Evolutionary conservation across 2,797 vertebrate species (phyloP).

Genomic region (Stomatorhinus walkeri): DNA sequence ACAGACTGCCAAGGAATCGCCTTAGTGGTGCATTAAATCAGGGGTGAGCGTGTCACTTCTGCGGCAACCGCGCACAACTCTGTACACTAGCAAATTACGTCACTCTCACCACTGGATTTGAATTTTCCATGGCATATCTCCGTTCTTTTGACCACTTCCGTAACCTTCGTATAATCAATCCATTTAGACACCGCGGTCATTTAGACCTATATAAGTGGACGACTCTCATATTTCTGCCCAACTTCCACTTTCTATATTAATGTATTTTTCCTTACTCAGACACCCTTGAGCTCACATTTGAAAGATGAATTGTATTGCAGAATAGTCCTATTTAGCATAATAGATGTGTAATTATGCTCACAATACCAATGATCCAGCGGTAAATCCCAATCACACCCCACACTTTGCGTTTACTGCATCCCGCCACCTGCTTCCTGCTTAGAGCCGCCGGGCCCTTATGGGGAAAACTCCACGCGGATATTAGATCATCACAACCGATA

Average conservation of each 20-base stretch:
- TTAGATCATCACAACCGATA: neutral
- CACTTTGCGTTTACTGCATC: neutral
- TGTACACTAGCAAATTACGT: neutral
- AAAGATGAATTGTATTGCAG: neutral
- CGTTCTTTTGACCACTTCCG: neutral
- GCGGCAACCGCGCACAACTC: neutral
- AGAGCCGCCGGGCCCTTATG: neutral
- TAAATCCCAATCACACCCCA: neutral
- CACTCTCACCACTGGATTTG: neutral
- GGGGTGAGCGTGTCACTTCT: neutral
- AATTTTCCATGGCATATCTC: neutral
- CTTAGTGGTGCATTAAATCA: neutral
- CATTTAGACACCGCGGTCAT: neutral
- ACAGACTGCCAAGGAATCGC: neutral
- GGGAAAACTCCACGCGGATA: neutral
- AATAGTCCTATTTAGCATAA: neutral
- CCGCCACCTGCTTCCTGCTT: neutral
- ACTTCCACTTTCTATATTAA: neutral
- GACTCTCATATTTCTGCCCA: neutral
- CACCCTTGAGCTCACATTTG: neutral
- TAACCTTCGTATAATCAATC: neutral
- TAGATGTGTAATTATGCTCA: slow-evolving; percentile 1
- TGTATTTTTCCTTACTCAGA: neutral
- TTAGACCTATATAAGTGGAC: neutral
- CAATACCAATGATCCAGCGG: neutral